Percentiles rank a stretch among this genome's conserved stretches.
Evolutionary conservation across 2,888 invertebrate species (phyloP).

Genomic region (Cheiracanthium punctorium): DNA sequence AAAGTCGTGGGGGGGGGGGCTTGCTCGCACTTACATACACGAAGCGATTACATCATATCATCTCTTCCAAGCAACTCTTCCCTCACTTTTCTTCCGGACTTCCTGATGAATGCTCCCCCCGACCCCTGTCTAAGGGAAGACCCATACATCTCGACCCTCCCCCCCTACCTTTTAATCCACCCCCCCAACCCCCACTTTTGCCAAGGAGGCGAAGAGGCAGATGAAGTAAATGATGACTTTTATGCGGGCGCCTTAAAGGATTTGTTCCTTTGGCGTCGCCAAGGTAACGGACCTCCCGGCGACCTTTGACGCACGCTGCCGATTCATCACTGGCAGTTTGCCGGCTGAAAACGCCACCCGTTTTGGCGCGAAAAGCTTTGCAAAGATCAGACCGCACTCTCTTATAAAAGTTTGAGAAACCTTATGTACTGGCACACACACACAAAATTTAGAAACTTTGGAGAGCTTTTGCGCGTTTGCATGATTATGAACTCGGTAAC

Average conservation of each 20-base stretch:
- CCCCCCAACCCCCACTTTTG: no score
- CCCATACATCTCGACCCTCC: constrained; percentile 3
- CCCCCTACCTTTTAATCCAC: not conserved
- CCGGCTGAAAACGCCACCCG: no score
- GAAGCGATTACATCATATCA: not conserved
- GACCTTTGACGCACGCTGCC: not conserved
- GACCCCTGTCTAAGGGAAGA: not conserved
- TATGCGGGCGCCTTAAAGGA: constrained; percentile 13
- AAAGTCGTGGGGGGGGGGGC: not conserved
- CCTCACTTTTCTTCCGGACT: not conserved
- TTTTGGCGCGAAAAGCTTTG: no score
- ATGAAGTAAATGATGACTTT: constrained; percentile 1
- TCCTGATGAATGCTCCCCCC: not conserved
- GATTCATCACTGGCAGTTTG: not conserved
- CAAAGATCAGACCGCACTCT: no score
- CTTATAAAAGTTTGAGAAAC: no score
- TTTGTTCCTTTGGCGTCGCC: not conserved
- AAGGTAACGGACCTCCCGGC: not conserved
- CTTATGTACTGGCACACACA: no score
- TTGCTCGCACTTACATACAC: no score
- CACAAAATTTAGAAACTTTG: no score
- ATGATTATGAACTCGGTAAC: no score
- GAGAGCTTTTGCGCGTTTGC: no score
- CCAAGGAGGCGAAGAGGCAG: not conserved
- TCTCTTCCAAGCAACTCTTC: not conserved